Evolutionary conservation across 2,888 invertebrate genomes (phyloP).

Genomic region (Nomada ferruginata): DNA sequence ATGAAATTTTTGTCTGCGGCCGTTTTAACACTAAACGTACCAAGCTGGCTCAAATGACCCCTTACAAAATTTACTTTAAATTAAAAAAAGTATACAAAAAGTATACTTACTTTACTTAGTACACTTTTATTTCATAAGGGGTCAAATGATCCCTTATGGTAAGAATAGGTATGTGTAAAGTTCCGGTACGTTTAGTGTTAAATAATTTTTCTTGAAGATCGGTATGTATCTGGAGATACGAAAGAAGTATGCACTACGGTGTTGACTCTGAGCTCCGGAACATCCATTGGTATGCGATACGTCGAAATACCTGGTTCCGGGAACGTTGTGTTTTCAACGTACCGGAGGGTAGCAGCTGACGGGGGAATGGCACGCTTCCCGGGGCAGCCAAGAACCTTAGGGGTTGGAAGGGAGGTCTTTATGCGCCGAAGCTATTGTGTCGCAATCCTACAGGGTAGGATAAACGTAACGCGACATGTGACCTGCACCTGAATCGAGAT

Average conservation of each 20-base stretch:
- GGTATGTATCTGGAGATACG: background rate
- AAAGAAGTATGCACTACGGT: constrained; percentile 1
- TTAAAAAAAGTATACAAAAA: no score
- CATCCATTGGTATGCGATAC: constrained; percentile 50
- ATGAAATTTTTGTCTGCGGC: no score
- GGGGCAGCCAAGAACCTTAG: constrained; percentile 54
- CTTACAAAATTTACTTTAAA: no score
- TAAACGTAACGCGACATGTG: constrained; percentile 69
- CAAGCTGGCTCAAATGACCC: no score
- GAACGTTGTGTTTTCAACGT: constrained; percentile 62
- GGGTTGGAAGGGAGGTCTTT: constrained; percentile 61
- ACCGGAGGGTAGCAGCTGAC: constrained; percentile 70
- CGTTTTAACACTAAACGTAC: no score
- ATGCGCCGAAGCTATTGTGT: constrained; percentile 59
- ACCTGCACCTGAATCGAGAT: constrained; percentile 70
- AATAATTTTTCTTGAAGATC: background rate
- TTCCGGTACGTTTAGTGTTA: no score
- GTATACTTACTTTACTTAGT: no score
- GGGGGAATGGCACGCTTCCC: constrained; percentile 75
- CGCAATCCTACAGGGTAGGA: constrained; percentile 55
- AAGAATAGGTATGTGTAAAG: no score
- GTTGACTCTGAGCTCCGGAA: constrained; percentile 40
- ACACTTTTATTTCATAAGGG: no score
- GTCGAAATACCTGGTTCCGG: constrained; percentile 52
- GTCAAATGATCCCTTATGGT: no score